Evolutionary conservation across 2,113 vertebrate genomes (phyloP).

Genomic region (Trochalopteron elliotii): DNA sequence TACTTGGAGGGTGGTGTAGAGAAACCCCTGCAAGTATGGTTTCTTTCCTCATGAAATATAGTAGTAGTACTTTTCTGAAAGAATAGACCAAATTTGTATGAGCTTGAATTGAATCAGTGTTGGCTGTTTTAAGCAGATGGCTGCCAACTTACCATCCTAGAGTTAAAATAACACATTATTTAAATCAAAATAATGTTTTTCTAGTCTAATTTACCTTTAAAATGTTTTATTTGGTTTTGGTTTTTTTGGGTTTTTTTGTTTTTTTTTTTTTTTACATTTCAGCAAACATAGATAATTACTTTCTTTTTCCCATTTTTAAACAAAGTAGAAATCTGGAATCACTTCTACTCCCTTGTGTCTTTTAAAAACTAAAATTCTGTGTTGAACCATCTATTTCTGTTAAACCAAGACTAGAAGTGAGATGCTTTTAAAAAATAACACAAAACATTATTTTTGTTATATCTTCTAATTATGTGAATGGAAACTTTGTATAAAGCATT

Average conservation of each 20-base stretch:
- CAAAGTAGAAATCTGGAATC: neutral
- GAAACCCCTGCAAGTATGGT: neutral
- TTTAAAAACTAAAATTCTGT: neutral
- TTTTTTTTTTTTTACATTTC: conserved; percentile 1
- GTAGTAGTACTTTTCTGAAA: neutral
- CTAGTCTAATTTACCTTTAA: neutral
- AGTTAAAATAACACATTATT: neutral
- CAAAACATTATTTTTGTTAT: neutral
- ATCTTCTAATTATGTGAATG: neutral
- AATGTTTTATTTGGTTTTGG: neutral
- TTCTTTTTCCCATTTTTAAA: neutral
- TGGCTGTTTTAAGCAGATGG: neutral
- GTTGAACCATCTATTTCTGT: neutral
- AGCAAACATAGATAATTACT: neutral
- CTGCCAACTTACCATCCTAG: neutral
- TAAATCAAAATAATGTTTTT: neutral
- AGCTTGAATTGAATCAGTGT: neutral
- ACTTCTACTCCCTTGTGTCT: neutral
- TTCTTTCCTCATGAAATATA: neutral
- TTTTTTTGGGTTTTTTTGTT: neutral
- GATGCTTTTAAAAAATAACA: neutral
- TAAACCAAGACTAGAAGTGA: neutral
- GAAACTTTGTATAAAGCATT: neutral
- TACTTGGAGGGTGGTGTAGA: neutral
- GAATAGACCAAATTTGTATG: neutral